phyloP scores from a whole-genome alignment of 2,797 vertebrate genomes.

The Sarcophilus harrisii region DNA sequence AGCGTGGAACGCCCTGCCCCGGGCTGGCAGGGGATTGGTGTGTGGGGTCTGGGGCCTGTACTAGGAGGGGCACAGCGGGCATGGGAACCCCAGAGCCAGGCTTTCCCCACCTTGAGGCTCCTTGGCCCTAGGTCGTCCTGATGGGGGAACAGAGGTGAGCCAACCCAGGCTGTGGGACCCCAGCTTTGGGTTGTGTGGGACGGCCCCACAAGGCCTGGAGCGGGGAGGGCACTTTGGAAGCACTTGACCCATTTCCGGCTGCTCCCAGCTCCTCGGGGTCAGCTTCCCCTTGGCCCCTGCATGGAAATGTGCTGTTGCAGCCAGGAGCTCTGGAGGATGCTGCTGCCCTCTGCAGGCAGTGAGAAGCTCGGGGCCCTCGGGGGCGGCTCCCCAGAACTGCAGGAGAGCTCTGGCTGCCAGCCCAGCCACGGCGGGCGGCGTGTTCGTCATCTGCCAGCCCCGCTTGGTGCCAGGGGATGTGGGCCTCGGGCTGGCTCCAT shows the following conservation, averaged over 20 bases:
- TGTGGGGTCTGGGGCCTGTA: too few relatives aligned
- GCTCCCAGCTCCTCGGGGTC: neutral
- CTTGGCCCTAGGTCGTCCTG: neutral
- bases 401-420: constrained; percentile 9
- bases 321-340: neutral
- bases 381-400: neutral
- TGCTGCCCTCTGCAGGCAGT: constrained; percentile 26
- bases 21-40: too few relatives aligned
- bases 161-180: too few relatives aligned
- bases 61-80: neutral
- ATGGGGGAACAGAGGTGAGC: neutral
- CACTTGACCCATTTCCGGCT: neutral
- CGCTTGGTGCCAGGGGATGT: too few relatives aligned
- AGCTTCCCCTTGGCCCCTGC: neutral
- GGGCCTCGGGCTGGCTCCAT: neutral
- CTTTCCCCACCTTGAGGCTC: neutral
- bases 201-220: too few relatives aligned
- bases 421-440: constrained; percentile 35
- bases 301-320: neutral
- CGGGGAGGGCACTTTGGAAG: neutral
- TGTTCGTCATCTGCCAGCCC: constrained; percentile 38
- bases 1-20: too few relatives aligned
- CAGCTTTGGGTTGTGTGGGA: neutral
- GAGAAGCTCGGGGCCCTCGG: constrained; percentile 11
- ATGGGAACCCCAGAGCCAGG: neutral